phyloP scores from a whole-genome alignment of 2,113 vertebrate species.

The Cacatua alba region DNA sequence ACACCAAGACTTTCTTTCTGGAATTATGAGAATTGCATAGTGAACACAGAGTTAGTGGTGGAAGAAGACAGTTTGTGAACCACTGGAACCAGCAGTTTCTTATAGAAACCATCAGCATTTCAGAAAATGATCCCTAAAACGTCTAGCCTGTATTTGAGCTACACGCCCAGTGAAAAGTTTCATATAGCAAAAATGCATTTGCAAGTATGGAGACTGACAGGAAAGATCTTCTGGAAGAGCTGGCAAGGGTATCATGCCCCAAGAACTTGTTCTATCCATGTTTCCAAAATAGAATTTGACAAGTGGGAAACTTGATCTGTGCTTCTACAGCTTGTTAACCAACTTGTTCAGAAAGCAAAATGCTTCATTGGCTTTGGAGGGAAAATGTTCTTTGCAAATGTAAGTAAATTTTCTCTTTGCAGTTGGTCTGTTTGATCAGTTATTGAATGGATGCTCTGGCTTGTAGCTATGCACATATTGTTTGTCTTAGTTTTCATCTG shows the following conservation, averaged over 20 bases:
- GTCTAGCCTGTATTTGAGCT: background rate
- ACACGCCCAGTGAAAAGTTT: accelerated
- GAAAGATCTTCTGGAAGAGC: background rate
- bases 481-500: background rate
- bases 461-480: background rate
- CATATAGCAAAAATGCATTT: background rate
- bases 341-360: background rate
- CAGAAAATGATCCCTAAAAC: background rate
- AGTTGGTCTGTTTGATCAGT: background rate
- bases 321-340: background rate
- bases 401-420: background rate
- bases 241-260: background rate
- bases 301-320: background rate
- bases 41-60: background rate
- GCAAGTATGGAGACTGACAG: background rate
- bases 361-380: background rate
- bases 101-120: background rate
- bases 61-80: background rate
- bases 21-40: background rate
- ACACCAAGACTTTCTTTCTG: background rate
- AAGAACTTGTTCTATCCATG: background rate
- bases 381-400: background rate
- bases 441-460: background rate
- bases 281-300: constrained; percentile 30
- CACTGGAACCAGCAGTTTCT: background rate